Conservation (phyloP, 2,888 invertebrate genomes). For the Cetonia aurata region DNA sequence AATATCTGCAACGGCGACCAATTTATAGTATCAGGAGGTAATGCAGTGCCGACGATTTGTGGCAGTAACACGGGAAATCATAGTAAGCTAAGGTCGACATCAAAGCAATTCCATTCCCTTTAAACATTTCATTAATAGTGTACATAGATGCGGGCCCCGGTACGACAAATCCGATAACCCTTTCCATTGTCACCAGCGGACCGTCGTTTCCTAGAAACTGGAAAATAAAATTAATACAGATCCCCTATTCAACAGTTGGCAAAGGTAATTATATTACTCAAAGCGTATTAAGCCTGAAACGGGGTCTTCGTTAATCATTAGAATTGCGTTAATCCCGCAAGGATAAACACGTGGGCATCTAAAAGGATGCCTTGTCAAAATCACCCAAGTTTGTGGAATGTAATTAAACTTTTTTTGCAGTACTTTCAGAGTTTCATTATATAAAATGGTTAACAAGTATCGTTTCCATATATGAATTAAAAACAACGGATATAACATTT, state of each 20-base stretch:
- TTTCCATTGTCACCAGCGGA: constrained; percentile 87
- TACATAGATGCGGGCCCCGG: constrained; percentile 86
- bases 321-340: constrained; percentile 15
- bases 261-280: constrained; percentile 68
- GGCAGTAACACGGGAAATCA: constrained; percentile 86
- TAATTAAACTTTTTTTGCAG: too few species aligned
- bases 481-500: too few species aligned
- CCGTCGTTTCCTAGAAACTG: constrained; percentile 79
- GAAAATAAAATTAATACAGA: constrained; percentile 83
- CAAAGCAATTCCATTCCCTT: constrained; percentile 24
- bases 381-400: not conserved
- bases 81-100: constrained; percentile 69
- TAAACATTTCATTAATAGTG: constrained; percentile 70
- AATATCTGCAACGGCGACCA: constrained; percentile 88
- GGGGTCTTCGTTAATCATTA: constrained; percentile 21
- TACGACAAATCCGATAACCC: constrained; percentile 80
- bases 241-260: constrained; percentile 81
- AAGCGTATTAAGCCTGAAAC: constrained; percentile 23
- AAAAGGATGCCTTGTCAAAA: not conserved
- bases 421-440: too few species aligned
- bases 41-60: constrained; percentile 84
- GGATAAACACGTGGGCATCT: constrained; percentile 10
- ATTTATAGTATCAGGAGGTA: constrained; percentile 86
- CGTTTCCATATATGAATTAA: too few species aligned
- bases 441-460: too few species aligned